phyloP scores from a whole-genome alignment of 2,797 vertebrate genomes.

The Peromyscus attwateri region DNA sequence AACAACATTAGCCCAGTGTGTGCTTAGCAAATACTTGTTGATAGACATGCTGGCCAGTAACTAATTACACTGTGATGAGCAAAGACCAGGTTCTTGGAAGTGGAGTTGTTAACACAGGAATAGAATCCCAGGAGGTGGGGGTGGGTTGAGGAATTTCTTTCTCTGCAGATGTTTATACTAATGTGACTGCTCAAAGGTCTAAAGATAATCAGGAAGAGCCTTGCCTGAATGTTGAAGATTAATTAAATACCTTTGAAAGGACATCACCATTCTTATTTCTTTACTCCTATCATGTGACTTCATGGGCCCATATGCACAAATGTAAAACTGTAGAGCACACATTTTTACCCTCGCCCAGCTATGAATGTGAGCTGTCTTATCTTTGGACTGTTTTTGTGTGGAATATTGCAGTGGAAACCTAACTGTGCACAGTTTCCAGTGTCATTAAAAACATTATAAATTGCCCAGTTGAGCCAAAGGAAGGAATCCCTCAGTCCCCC shows the following conservation, averaged over 20 bases:
- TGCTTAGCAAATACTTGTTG: conserved; percentile 79
- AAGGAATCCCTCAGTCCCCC: neutral
- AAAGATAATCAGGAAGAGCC: conserved; percentile 62
- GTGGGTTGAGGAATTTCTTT: conserved; percentile 73
- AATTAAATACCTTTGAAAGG: conserved; percentile 56
- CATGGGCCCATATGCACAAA: neutral
- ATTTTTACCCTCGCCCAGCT: neutral
- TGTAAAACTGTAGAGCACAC: neutral
- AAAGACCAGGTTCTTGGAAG: conserved; percentile 71
- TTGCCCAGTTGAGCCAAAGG: neutral
- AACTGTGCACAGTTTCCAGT: neutral
- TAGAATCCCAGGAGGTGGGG: conserved; percentile 70
- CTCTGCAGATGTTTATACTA: conserved; percentile 76
- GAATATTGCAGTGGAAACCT: neutral
- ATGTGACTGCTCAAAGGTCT: conserved; percentile 36
- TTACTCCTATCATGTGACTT: neutral
- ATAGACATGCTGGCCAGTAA: conserved; percentile 66
- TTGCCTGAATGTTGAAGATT: conserved; percentile 22
- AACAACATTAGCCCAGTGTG: conserved; percentile 69
- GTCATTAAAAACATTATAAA: conserved; percentile 51
- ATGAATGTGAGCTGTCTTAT: neutral
- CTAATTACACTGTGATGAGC: conserved; percentile 73
- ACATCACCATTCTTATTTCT: conserved; percentile 29
- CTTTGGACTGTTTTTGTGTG: neutral
- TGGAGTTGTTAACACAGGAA: conserved; percentile 54